These are phyloP conservation scores for Melanotaenia parkinsoni DNA, from an alignment of 2,797 vertebrate genomes.

Conservation along the genomic window DNA sequence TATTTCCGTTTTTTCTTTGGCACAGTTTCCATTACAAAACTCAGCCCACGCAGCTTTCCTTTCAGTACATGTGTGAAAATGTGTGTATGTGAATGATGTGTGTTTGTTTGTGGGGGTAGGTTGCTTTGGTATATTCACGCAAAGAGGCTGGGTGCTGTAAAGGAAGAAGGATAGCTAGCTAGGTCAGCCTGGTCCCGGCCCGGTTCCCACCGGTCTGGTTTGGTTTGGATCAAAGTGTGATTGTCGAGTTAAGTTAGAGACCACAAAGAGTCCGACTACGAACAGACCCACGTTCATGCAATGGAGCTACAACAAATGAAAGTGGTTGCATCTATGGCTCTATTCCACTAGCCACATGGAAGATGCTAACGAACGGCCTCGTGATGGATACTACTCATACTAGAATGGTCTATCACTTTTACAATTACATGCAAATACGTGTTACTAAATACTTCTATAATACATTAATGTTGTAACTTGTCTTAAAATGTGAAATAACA, in stretches of 20 bases:
- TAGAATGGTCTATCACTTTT: slow-evolving; percentile 40
- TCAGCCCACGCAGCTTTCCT: slow-evolving; percentile 50
- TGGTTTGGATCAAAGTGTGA: slow-evolving; percentile 73
- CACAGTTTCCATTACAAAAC: slow-evolving; percentile 57
- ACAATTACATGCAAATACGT: slow-evolving; percentile 59
- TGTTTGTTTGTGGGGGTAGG: slow-evolving; percentile 23
- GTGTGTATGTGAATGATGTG: slow-evolving; percentile 3
- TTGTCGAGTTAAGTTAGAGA: slow-evolving; percentile 73
- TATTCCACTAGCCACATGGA: slow-evolving; percentile 36
- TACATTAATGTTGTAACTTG: slow-evolving; percentile 40
- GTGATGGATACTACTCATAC: slow-evolving; percentile 38
- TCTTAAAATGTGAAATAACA: slow-evolving; percentile 35
- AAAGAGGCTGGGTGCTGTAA: slow-evolving; percentile 58
- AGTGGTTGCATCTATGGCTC: slow-evolving; percentile 28
- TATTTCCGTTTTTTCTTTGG: slow-evolving; percentile 29
- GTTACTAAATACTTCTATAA: slow-evolving; percentile 38
- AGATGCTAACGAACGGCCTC: slow-evolving; percentile 26
- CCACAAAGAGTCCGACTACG: slow-evolving; percentile 60
- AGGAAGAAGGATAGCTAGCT: slow-evolving; percentile 34
- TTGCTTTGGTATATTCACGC: slow-evolving; percentile 71
- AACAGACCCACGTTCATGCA: slow-evolving; percentile 55
- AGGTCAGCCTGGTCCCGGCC: slow-evolving; percentile 53
- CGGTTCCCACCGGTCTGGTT: slow-evolving; percentile 63
- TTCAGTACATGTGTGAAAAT: not conserved
- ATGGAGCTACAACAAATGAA: slow-evolving; percentile 34